These are phyloP conservation scores for Gastrophysa polygoni DNA, from an alignment of 2,888 invertebrate species.

Conservation along the genomic window DNA sequence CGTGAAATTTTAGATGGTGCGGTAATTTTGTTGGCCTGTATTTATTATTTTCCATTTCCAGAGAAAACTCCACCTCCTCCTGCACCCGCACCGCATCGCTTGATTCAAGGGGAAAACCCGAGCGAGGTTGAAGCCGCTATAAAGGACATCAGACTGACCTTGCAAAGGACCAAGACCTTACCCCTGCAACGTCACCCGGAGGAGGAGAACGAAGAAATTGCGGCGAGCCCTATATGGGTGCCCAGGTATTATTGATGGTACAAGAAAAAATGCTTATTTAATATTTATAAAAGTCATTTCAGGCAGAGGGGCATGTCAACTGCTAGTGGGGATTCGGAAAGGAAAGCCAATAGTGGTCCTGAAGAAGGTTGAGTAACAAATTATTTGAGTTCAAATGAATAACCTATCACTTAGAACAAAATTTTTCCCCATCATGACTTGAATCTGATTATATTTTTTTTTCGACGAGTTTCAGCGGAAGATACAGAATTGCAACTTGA, in stretches of 20 bases:
- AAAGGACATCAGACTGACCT: conserved; percentile 81
- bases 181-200: conserved; percentile 61
- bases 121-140: conserved; percentile 69
- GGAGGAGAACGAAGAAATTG: conserved; percentile 58
- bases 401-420: no score
- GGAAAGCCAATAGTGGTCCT: conserved; percentile 68
- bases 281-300: conserved; percentile 46
- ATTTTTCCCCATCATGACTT: no score
- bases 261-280: conserved; percentile 30
- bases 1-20: no score
- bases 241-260: conserved; percentile 61
- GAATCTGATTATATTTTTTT: no score
- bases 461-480: no score
- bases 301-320: conserved; percentile 64
- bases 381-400: no score
- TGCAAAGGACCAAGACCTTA: conserved; percentile 74
- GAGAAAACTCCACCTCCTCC: conserved; percentile 75
- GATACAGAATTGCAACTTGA: no score
- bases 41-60: conserved; percentile 30
- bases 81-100: conserved; percentile 76
- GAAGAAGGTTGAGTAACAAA: conserved; percentile 60
- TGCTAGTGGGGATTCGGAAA: conserved; percentile 66
- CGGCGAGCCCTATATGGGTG: conserved; percentile 72
- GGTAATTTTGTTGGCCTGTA: no score
- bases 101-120: conserved; percentile 53